These are phyloP conservation scores for Mesocentrotus franciscanus DNA, from an alignment of 53 echinoderm and acorn worm species.

Conservation along the genomic window DNA sequence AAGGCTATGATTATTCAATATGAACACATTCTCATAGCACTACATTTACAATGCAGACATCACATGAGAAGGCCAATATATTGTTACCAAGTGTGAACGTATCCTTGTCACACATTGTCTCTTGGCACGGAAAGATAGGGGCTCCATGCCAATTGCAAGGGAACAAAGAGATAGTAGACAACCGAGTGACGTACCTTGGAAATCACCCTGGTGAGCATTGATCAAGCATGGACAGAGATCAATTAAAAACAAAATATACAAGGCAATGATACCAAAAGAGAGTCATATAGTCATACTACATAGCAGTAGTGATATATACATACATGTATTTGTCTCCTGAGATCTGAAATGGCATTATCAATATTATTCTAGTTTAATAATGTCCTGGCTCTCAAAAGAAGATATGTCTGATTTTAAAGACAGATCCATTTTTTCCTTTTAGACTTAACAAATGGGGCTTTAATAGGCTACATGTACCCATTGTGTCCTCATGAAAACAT, in stretches of 20 bases:
- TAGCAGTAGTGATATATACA: neutral
- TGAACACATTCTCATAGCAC: neutral
- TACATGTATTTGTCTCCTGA: neutral
- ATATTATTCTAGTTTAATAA: too few relatives aligned
- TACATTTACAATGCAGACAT: neutral
- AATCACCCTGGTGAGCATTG: conserved; percentile 12
- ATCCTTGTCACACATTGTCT: neutral
- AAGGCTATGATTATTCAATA: neutral
- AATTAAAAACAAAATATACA: conserved; percentile 19
- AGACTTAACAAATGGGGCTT: neutral
- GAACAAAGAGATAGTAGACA: conserved; percentile 29
- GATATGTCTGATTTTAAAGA: too few relatives aligned
- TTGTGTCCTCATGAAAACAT: neutral
- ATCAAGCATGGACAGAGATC: conserved; percentile 2
- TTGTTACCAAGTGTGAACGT: neutral
- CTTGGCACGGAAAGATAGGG: neutral
- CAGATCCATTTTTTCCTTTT: neutral
- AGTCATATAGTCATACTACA: neutral
- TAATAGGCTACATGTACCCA: neutral
- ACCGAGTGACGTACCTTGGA: conserved; percentile 9
- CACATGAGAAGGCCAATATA: too few relatives aligned
- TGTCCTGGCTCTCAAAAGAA: too few relatives aligned
- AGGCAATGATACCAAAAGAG: neutral
- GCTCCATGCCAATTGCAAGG: neutral
- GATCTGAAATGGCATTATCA: too few relatives aligned